Base-by-base conservation (phyloP, 2,113 vertebrate genomes). In the Malaclemys terrapin region DNA sequence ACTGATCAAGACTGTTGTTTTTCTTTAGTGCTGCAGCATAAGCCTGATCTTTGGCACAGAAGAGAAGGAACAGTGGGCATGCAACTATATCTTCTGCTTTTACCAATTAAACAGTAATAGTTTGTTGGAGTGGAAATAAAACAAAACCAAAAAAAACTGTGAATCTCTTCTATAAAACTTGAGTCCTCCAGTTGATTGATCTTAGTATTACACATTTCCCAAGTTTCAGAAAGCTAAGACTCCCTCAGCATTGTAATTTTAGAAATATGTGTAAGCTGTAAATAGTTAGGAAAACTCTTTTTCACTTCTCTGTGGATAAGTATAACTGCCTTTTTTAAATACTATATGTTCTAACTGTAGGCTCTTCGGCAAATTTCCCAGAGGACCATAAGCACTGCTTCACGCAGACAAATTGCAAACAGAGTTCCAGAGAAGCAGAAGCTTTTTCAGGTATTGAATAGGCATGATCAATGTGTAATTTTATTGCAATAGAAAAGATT, bases 341-440 rank as follows among this genome's bases (percentile, higher is more conserved):
- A 16, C 49, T 47, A 3, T 65, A 56, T 97, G 56, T 96, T 95
- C 53, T 25, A 62, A 50, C 98, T 94, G 90, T 96, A 99, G 99
- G 93, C 95, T 38, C 94, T 99, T 90, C 98, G 98, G 91, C 99
- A 98, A 76, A 85, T 99, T 96, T 97, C 98, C 65, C 98, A 97
- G 97, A 98, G 99, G 97, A 98, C 98, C 84, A 92, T 99, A 95
- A 98, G 95, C 95, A 98, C 97, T 97, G 98, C 98, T 29, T 97
- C 98, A n/a, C 98, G 98, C 85, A 98, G 98, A 91, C 98, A 98
- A 62, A 0, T 98, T 16, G 94, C 97, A 81, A 99, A 99, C 94
- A 98, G 97, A 94, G 98, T 99, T 91, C 62, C 97, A 22, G 96
- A 99, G 91, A 98, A 99, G 42, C 99, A 99, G 97, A 99, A 99